These are phyloP conservation scores for Tipula lateralis DNA, from an alignment of 2,888 invertebrate species.

Conservation along the genomic window DNA sequence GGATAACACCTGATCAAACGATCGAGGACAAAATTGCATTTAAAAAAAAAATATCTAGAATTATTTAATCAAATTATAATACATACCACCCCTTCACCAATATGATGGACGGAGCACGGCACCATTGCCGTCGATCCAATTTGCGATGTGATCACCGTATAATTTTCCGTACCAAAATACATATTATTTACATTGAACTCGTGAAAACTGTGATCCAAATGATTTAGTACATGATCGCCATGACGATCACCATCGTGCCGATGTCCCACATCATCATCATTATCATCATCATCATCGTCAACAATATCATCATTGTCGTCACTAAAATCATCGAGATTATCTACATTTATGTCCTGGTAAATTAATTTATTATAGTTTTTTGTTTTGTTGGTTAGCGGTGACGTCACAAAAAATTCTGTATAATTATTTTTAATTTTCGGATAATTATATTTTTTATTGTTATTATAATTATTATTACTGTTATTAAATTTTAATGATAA, in stretches of 20 bases:
- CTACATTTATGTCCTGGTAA: slow-evolving; percentile 28
- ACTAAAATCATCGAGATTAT: slow-evolving; percentile 24
- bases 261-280: not conserved
- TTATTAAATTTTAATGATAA: not conserved
- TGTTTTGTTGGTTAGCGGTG: slow-evolving; percentile 26
- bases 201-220: slow-evolving; percentile 4
- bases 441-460: not conserved
- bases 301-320: not conserved
- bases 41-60: not conserved
- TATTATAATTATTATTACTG: not conserved
- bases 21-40: not conserved
- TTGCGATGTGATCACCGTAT: slow-evolving; percentile 74
- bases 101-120: slow-evolving; percentile 78
- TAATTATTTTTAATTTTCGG: slow-evolving; percentile 28
- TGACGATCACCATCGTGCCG: not conserved
- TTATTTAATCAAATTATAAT: too few relatives aligned
- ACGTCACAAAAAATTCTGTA: slow-evolving; percentile 26
- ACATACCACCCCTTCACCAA: slow-evolving; percentile 85
- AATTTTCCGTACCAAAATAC: slow-evolving; percentile 78
- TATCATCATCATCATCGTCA: slow-evolving; percentile 26
- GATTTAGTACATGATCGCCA: slow-evolving; percentile 11
- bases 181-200: slow-evolving; percentile 44
- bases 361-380: slow-evolving; percentile 29
- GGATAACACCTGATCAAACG: too few relatives aligned
- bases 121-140: slow-evolving; percentile 77